Evolutionary conservation across 2,888 invertebrate species (phyloP).

Genomic region (Acholoe squamosa): DNA sequence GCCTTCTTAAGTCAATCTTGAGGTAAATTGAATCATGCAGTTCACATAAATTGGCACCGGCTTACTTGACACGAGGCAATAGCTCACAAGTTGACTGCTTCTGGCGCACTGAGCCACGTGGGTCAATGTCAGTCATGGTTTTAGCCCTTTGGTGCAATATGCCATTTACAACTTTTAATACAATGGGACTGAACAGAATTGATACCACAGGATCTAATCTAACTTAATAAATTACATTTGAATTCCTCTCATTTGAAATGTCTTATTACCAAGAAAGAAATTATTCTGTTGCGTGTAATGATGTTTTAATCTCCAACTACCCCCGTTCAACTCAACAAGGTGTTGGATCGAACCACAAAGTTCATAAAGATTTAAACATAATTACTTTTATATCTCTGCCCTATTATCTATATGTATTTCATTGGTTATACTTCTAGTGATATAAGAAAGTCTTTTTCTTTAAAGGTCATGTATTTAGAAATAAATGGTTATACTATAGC

Average conservation of each 20-base stretch:
- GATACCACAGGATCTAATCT: too few relatives aligned
- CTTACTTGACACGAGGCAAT: slow-evolving; percentile 41
- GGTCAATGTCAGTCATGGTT: slow-evolving; percentile 37
- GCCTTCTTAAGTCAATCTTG: neutral
- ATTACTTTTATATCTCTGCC: neutral
- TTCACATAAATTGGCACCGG: neutral
- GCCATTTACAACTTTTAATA: neutral
- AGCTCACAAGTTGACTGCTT: neutral
- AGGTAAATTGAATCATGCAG: slow-evolving; percentile 22
- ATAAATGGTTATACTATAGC: neutral
- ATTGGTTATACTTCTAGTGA: neutral
- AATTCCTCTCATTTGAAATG: too few relatives aligned
- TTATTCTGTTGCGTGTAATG: neutral
- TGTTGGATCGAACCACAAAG: too few relatives aligned
- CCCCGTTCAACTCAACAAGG: too few relatives aligned
- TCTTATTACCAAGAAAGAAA: neutral
- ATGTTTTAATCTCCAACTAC: too few relatives aligned
- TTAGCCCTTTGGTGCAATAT: slow-evolving; percentile 55
- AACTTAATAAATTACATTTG: too few relatives aligned
- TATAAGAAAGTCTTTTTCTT: neutral
- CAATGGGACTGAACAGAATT: too few relatives aligned
- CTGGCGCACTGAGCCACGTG: neutral
- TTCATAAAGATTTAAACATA: neutral
- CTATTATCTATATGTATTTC: neutral
- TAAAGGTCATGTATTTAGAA: neutral